phyloP scores from a whole-genome alignment of 2,113 vertebrate genomes.

The Trichomycterus rosablanca region DNA sequence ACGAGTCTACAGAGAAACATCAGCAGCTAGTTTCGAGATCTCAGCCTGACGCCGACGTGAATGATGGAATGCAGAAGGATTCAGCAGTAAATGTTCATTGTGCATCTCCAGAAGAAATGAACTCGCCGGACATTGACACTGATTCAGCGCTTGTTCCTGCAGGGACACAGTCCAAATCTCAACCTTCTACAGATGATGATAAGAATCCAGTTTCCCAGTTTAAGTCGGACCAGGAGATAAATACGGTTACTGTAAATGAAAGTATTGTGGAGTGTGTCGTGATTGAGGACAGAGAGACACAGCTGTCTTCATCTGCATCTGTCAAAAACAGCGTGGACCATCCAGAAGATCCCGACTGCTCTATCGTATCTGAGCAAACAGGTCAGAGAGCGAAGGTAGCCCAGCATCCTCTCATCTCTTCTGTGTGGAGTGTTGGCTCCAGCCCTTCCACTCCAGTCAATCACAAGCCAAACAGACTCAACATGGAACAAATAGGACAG shows the following conservation, averaged over 20 bases:
- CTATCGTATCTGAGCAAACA: constrained; percentile 48
- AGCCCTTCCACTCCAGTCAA: constrained; percentile 9
- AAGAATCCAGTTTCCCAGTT: background rate
- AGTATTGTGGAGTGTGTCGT: constrained; percentile 2
- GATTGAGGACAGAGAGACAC: constrained; percentile 48
- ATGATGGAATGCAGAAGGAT: background rate
- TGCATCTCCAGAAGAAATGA: background rate
- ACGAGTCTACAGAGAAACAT: background rate
- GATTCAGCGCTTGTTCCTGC: background rate
- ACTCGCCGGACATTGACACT: background rate
- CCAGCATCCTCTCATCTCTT: constrained; percentile 58
- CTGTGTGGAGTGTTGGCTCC: constrained; percentile 51
- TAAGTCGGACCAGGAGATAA: constrained; percentile 13
- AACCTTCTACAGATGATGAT: background rate
- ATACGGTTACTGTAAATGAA: constrained; percentile 1
- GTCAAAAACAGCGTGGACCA: constrained; percentile 45
- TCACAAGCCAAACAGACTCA: constrained; percentile 5
- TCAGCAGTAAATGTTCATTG: background rate
- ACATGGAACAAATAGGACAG: constrained; percentile 9
- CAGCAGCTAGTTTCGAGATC: background rate
- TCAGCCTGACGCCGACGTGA: background rate
- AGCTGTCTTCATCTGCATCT: constrained; percentile 48
- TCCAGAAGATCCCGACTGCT: constrained; percentile 50
- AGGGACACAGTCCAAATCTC: background rate
- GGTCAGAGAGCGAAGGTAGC: constrained; percentile 49